Conservation (phyloP, 2,888 invertebrate species). For the Plutella xylostella region DNA sequence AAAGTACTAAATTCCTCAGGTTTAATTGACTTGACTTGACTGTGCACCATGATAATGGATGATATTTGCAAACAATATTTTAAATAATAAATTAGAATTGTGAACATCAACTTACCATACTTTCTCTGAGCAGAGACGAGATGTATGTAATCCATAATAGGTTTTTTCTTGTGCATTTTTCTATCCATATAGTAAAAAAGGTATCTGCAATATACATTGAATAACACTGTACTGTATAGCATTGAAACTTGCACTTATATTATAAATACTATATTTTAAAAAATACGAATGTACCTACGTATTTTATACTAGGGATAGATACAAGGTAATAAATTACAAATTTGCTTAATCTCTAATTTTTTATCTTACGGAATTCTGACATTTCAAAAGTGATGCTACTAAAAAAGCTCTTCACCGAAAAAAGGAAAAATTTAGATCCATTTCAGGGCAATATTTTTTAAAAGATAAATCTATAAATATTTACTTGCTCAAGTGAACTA, state of each 20-base stretch:
- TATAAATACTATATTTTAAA: neutral
- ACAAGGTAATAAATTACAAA: too few species aligned
- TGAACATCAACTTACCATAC: constrained; percentile 73
- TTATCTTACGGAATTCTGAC: neutral
- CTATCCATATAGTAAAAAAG: constrained; percentile 76
- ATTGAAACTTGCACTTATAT: neutral
- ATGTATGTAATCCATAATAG: constrained; percentile 84
- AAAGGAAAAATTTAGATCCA: neutral
- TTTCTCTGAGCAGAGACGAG: constrained; percentile 81
- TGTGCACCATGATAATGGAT: neutral
- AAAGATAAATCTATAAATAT: too few species aligned
- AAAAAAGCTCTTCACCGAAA: neutral
- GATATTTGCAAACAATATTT: neutral
- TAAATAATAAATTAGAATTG: neutral
- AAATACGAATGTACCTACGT: too few species aligned
- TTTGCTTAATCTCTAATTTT: neutral
- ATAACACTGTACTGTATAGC: neutral
- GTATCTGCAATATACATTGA: constrained; percentile 69
- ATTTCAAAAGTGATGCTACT: neutral
- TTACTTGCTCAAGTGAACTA: too few species aligned
- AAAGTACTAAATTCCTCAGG: neutral
- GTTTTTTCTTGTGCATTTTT: constrained; percentile 72
- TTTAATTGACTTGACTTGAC: neutral
- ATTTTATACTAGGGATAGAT: too few species aligned
- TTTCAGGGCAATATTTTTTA: too few species aligned